Percentiles rank a stretch among this genome's conserved stretches.
These are phyloP conservation scores for Halocynthia aurantium DNA, from an alignment of 23 tunicate species.

Conservation along the genomic window DNA sequence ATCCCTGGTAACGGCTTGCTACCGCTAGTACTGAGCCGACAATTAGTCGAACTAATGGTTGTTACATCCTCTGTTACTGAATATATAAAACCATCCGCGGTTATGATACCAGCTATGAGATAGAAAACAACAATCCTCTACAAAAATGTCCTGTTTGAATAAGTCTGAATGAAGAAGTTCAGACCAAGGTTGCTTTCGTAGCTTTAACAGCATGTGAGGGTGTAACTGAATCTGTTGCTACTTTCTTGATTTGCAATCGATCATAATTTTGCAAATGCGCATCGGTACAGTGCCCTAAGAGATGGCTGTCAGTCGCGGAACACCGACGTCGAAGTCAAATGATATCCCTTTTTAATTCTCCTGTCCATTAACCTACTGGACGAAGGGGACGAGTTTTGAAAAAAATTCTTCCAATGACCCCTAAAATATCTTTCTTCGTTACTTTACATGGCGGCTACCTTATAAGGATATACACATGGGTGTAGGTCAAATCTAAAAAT, in stretches of 20 bases:
- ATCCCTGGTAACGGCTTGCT: too few species aligned
- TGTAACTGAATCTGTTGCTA: background rate
- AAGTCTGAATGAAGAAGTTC: background rate
- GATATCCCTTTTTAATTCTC: background rate
- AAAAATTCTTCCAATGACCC: too few species aligned
- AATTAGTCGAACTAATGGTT: too few species aligned
- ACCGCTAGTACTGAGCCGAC: too few species aligned
- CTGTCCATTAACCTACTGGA: too few species aligned
- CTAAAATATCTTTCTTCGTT: background rate
- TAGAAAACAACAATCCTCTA: too few species aligned
- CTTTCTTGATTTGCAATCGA: slow-evolving; percentile 7
- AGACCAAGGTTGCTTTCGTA: background rate
- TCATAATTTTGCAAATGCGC: slow-evolving; percentile 23
- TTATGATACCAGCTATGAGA: too few species aligned
- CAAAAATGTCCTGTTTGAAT: background rate
- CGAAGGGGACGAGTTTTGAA: too few species aligned
- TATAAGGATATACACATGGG: background rate
- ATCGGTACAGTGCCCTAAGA: slow-evolving; percentile 20
- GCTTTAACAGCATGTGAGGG: background rate
- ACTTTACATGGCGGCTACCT: background rate
- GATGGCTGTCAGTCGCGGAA: slow-evolving; percentile 1
- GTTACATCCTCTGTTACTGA: too few species aligned
- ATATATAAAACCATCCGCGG: too few species aligned
- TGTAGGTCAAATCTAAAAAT: background rate
- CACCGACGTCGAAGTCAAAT: slow-evolving; percentile 19